A percentile compares a stretch with the other conserved stretches of the same genome.
phyloP scores from a whole-genome alignment of 2,797 vertebrate genomes.

The Monodelphis domestica region DNA sequence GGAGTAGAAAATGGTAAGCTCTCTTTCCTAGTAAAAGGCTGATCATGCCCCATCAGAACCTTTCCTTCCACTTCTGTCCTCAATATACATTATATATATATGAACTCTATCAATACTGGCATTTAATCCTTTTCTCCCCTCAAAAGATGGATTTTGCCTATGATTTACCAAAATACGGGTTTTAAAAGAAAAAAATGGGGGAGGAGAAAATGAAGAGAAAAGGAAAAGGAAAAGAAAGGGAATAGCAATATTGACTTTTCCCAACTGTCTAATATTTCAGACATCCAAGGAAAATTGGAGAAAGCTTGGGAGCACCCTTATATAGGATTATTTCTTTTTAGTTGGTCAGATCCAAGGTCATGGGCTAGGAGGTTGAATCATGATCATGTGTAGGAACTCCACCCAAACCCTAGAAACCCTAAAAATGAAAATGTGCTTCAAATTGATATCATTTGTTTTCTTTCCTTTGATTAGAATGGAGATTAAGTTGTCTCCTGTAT shows the following conservation, averaged over 20 bases:
- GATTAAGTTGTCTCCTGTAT: background rate
- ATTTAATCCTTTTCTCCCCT: constrained; percentile 44
- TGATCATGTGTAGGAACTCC: constrained; percentile 13
- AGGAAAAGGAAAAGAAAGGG: background rate
- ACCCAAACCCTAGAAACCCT: background rate
- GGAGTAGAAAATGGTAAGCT: constrained; percentile 25
- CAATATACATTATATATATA: background rate
- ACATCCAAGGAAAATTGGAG: constrained; percentile 3
- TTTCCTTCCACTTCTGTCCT: background rate
- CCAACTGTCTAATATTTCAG: background rate
- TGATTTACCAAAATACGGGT: constrained; percentile 51
- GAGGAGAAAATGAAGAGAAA: constrained; percentile 5
- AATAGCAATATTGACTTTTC: background rate
- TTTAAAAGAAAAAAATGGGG: constrained; percentile 21
- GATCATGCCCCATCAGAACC: constrained; percentile 46
- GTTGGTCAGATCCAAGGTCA: background rate
- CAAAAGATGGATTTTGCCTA: constrained; percentile 13
- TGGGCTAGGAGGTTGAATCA: constrained; percentile 35
- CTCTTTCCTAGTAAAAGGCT: background rate
- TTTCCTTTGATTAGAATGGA: background rate
- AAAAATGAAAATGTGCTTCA: constrained; percentile 47
- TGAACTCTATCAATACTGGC: constrained; percentile 23
- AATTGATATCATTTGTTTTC: constrained; percentile 10
- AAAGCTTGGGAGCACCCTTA: constrained; percentile 2
- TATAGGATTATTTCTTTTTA: constrained; percentile 10